These are phyloP conservation scores for Charadrius vociferus DNA, from an alignment of 2,113 vertebrate genomes.

Conservation along the genomic window DNA sequence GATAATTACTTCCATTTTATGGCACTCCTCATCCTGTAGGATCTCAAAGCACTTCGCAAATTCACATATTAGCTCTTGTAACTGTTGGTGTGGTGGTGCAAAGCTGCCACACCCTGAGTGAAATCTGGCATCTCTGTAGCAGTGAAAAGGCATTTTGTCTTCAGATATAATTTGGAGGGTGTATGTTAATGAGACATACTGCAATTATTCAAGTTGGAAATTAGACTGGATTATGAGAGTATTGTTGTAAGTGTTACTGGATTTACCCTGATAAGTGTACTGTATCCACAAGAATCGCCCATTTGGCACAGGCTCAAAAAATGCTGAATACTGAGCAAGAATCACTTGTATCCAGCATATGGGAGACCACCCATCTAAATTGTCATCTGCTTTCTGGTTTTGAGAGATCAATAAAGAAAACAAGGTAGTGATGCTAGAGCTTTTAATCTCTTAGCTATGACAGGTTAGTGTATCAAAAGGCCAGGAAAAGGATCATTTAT, in stretches of 20 bases:
- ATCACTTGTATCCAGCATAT: not conserved
- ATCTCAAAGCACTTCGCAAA: not conserved
- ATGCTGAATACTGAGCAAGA: not conserved
- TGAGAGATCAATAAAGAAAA: not conserved
- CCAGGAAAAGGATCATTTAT: not conserved
- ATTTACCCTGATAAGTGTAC: not conserved
- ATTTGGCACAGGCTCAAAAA: not conserved
- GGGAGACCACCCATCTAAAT: not conserved
- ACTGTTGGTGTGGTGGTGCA: not conserved
- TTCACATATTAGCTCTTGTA: not conserved
- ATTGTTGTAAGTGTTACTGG: not conserved
- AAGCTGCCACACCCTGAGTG: not conserved
- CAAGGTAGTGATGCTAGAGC: not conserved
- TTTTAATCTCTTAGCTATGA: not conserved
- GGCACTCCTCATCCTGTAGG: not conserved
- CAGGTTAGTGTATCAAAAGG: not conserved
- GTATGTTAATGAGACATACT: not conserved
- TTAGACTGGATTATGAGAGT: not conserved
- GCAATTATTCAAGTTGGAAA: not conserved
- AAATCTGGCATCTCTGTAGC: not conserved
- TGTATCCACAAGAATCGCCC: not conserved
- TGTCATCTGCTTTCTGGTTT: not conserved
- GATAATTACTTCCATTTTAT: constrained; percentile 55
- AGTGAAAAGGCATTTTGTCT: not conserved
- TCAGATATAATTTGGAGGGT: not conserved